phyloP scores from a whole-genome alignment of 2,888 invertebrate genomes.

The Himalopsyche anomala region DNA sequence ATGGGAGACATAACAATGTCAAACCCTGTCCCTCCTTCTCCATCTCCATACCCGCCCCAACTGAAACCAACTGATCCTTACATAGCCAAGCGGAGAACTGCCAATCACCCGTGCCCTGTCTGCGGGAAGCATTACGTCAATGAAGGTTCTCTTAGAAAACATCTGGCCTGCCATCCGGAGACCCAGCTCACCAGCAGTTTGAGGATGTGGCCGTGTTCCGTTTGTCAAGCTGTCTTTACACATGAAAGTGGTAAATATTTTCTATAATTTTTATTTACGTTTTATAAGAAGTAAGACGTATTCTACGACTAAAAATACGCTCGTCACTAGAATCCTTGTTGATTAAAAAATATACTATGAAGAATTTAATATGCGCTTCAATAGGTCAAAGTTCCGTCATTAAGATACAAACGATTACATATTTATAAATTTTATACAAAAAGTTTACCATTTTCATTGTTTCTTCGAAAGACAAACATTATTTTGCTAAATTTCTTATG shows the following conservation, averaged over 20 bases:
- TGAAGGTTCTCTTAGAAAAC: conserved; percentile 94
- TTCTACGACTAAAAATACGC: too few relatives aligned
- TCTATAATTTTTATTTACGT: conserved; percentile 24
- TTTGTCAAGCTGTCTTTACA: conserved; percentile 96
- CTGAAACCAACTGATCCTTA: conserved; percentile 84
- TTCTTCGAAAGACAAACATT: background rate
- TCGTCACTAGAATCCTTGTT: too few relatives aligned
- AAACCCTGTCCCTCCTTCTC: conserved; percentile 71
- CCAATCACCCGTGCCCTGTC: conserved; percentile 96
- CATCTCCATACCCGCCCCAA: conserved; percentile 78
- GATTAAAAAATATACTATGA: too few relatives aligned
- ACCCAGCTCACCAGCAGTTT: conserved; percentile 91
- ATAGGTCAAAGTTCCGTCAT: too few relatives aligned
- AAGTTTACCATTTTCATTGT: conserved; percentile 34
- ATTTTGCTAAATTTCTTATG: too few relatives aligned
- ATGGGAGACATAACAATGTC: conserved; percentile 61
- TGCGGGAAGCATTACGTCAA: conserved; percentile 97
- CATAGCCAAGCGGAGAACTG: conserved; percentile 94
- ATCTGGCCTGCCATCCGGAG: conserved; percentile 95
- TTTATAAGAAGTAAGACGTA: too few relatives aligned
- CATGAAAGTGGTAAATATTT: conserved; percentile 91
- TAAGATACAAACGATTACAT: background rate
- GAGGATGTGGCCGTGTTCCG: conserved; percentile 97
- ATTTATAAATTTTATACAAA: background rate
- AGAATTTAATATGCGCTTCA: too few relatives aligned